Conservation (phyloP, 2,888 invertebrate genomes). For the Dicycla oo region DNA sequence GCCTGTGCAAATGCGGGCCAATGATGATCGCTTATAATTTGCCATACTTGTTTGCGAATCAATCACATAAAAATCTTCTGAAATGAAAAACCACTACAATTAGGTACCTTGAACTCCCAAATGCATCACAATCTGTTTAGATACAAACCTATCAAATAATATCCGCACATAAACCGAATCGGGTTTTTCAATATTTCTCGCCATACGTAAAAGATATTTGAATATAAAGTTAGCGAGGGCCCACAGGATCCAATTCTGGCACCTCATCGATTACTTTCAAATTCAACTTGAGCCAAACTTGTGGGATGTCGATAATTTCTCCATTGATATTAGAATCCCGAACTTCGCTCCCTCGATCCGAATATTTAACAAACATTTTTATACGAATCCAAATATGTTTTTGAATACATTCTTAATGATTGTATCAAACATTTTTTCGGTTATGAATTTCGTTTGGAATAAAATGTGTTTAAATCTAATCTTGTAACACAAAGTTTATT, state of each 20-base stretch:
- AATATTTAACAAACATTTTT: constrained; percentile 62
- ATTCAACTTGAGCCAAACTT: constrained; percentile 61
- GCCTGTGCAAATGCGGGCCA: neutral
- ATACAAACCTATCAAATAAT: constrained; percentile 16
- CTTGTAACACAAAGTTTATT: too few species aligned
- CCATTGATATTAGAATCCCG: constrained; percentile 66
- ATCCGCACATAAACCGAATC: constrained; percentile 33
- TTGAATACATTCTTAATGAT: constrained; percentile 46
- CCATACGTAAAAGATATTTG: constrained; percentile 60
- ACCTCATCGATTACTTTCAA: constrained; percentile 74
- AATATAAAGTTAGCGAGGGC: constrained; percentile 63
- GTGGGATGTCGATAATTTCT: constrained; percentile 65
- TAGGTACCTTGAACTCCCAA: neutral
- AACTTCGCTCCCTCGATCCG: constrained; percentile 54
- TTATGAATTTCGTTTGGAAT: constrained; percentile 12
- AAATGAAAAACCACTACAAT: neutral
- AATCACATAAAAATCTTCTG: neutral
- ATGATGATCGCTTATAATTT: neutral
- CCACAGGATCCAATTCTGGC: constrained; percentile 62
- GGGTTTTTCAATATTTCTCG: constrained; percentile 56
- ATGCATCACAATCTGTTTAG: constrained; percentile 4
- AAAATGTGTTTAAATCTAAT: constrained; percentile 13
- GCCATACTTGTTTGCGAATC: neutral
- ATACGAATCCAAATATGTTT: constrained; percentile 42
- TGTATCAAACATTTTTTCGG: constrained; percentile 35